These are phyloP conservation scores for Piezodorus guildinii DNA, from an alignment of 1,140 invertebrate species.

Conservation along the genomic window DNA sequence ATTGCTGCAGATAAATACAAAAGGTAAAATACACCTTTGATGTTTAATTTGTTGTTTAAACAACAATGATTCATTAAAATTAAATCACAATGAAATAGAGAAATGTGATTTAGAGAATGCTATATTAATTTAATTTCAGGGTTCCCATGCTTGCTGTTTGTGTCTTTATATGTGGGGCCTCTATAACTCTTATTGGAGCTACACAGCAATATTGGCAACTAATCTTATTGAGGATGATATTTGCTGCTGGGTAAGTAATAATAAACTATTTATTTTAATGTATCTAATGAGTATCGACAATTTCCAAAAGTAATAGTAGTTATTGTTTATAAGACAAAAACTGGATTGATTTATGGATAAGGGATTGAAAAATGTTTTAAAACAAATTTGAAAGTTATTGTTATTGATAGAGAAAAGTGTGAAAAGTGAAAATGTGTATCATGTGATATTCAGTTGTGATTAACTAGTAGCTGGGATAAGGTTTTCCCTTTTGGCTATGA, in stretches of 20 bases:
- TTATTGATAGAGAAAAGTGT: too few relatives aligned
- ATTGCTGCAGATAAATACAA: slow-evolving; percentile 66
- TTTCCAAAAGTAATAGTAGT: too few relatives aligned
- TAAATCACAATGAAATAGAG: neutral
- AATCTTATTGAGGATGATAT: slow-evolving; percentile 70
- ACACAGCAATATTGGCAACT: slow-evolving; percentile 85
- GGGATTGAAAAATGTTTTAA: too few relatives aligned
- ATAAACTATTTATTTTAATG: too few relatives aligned
- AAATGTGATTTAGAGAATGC: neutral
- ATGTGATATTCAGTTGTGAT: too few relatives aligned
- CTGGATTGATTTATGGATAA: too few relatives aligned
- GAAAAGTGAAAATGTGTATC: too few relatives aligned
- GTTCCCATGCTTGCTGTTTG: slow-evolving; percentile 62
- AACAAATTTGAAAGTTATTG: too few relatives aligned
- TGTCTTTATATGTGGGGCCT: slow-evolving; percentile 66
- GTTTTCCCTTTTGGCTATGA: too few relatives aligned
- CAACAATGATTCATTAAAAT: neutral
- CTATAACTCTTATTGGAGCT: slow-evolving; percentile 68
- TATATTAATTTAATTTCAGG: slow-evolving; percentile 33
- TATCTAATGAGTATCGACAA: too few relatives aligned
- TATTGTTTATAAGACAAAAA: too few relatives aligned
- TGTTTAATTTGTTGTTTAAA: neutral
- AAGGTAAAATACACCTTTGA: slow-evolving; percentile 32
- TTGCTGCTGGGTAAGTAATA: slow-evolving; percentile 59
- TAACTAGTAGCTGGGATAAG: too few relatives aligned